Percentiles rank a stretch among this genome's conserved stretches.
Evolutionary conservation across 2,113 vertebrate genomes (phyloP).

Genomic region (Pelusios castaneus): DNA sequence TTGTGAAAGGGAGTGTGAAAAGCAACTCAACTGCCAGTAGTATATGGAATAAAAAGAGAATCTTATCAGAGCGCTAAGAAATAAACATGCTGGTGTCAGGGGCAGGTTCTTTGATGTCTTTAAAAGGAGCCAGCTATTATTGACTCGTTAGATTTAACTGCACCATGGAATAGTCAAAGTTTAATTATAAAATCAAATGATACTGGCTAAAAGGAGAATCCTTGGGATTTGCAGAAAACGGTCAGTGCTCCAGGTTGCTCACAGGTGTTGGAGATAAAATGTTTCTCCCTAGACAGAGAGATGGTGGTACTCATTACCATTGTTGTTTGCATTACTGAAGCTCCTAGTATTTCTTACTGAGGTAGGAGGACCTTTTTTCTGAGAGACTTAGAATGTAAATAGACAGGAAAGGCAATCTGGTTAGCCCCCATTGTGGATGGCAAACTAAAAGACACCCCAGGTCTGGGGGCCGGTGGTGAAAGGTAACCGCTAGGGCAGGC

Average conservation of each 20-base stretch:
- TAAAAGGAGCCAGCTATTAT: constrained; percentile 3
- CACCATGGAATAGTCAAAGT: constrained; percentile 8
- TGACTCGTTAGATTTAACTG: constrained; percentile 63
- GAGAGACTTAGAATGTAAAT: accelerated
- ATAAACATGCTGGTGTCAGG: constrained; percentile 61
- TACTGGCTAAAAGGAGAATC: constrained; percentile 69
- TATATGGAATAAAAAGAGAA: constrained; percentile 17
- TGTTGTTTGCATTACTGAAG: constrained; percentile 43
- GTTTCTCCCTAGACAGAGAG: constrained; percentile 36
- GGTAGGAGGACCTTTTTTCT: not conserved
- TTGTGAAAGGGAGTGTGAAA: constrained; percentile 61
- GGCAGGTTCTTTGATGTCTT: constrained; percentile 54
- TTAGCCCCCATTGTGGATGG: constrained; percentile 62
- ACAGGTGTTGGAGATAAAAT: constrained; percentile 53
- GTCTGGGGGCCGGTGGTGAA: not conserved
- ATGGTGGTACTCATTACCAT: constrained; percentile 20
- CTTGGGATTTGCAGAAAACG: constrained; percentile 53
- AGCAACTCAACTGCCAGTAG: constrained; percentile 53
- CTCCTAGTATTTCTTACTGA: not conserved
- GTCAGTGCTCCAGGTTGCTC: constrained; percentile 60
- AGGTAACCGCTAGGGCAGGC: not conserved
- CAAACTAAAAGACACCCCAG: constrained; percentile 51
- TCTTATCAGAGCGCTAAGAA: constrained; percentile 60
- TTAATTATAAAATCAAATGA: constrained; percentile 36
- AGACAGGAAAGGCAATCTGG: constrained; percentile 4